Percentiles rank a stretch among this genome's conserved stretches.
Evolutionary conservation across 2,888 invertebrate species (phyloP).

Genomic region (Drosophila vallismaia): DNA sequence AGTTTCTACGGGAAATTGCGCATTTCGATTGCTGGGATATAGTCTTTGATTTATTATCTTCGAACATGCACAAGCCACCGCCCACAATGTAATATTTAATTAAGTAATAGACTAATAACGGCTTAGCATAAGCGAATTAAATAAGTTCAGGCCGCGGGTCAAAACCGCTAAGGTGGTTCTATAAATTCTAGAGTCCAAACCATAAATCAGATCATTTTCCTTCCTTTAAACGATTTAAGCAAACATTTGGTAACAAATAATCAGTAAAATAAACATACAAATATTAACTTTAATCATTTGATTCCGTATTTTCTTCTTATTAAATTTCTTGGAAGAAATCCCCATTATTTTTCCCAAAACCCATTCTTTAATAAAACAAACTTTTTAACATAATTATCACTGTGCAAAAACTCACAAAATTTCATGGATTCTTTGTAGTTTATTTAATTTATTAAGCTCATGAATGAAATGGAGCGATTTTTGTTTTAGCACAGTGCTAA

Average conservation of each 20-base stretch:
- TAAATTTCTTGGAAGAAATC: neutral
- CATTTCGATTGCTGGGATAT: constrained; percentile 13
- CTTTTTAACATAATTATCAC: neutral
- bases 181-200: too few species aligned
- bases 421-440: neutral
- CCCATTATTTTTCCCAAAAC: neutral
- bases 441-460: constrained; percentile 14
- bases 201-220: too few species aligned
- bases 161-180: neutral
- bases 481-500: constrained; percentile 29
- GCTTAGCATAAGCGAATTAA: constrained; percentile 9
- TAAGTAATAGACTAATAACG: constrained; percentile 12
- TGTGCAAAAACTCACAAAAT: neutral
- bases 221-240: too few species aligned
- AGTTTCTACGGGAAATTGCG: constrained; percentile 14
- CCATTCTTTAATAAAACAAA: too few species aligned
- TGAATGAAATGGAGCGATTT: constrained; percentile 11
- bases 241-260: too few species aligned
- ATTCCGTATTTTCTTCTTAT: neutral
- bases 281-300: neutral
- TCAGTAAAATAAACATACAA: neutral
- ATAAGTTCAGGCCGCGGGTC: constrained; percentile 3
- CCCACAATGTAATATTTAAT: constrained; percentile 26
- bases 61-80: constrained; percentile 54
- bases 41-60: constrained; percentile 44